Conservation (phyloP, 2,888 invertebrate species). For the Lagria hirta region DNA sequence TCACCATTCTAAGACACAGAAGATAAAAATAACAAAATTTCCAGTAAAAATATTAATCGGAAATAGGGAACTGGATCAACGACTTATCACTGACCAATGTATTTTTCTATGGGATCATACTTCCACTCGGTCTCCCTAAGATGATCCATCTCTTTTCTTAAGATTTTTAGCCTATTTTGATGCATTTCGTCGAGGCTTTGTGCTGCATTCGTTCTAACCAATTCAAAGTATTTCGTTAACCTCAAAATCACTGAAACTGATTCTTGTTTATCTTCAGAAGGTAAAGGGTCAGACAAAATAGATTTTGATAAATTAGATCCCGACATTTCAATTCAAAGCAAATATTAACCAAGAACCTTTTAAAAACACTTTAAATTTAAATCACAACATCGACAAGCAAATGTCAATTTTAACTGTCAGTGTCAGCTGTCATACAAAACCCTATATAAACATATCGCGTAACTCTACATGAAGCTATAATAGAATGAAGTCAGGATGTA, state of each 20-base stretch:
- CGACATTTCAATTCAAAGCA: slow-evolving; percentile 34
- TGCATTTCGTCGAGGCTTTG: slow-evolving; percentile 62
- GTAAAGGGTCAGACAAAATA: slow-evolving; percentile 41
- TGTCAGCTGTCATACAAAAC: no score
- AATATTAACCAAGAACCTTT: no score
- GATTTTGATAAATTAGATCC: slow-evolving; percentile 42
- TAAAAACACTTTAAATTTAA: no score
- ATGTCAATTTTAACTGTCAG: no score
- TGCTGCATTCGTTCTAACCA: slow-evolving; percentile 41
- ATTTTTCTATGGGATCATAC: slow-evolving; percentile 71
- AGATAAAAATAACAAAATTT: no score
- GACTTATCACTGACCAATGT: slow-evolving; percentile 57
- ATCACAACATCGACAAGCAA: no score
- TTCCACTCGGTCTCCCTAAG: slow-evolving; percentile 82
- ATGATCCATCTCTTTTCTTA: slow-evolving; percentile 75
- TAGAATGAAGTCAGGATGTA: no score
- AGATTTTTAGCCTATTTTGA: slow-evolving; percentile 67
- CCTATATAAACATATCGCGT: no score
- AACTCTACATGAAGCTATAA: no score
- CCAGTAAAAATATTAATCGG: neutral
- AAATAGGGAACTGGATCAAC: neutral
- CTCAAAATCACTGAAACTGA: slow-evolving; percentile 33
- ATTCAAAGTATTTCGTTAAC: slow-evolving; percentile 44
- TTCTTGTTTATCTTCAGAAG: slow-evolving; percentile 40
- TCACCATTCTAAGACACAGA: no score